A percentile compares a stretch with the other conserved stretches of the same genome.
Conservation (phyloP, 2,797 vertebrate genomes). For the Myotis vivesi region DNA sequence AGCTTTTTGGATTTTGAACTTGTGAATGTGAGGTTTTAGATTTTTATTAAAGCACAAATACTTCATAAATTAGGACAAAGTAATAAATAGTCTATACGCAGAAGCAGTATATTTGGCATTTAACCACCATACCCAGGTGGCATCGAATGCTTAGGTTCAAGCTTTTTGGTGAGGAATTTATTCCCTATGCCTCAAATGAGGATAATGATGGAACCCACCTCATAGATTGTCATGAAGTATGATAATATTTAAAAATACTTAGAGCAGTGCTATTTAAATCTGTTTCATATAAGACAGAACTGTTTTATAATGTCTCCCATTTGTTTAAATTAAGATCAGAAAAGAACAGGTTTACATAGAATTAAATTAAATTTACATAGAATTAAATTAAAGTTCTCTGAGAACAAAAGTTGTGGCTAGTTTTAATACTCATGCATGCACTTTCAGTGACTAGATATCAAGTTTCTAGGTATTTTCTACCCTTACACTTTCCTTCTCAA, state of each 20-base stretch:
- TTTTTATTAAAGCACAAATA: background rate
- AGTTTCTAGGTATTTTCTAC: background rate
- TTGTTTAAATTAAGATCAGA: background rate
- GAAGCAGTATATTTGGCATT: background rate
- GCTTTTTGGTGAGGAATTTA: background rate
- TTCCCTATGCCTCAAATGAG: background rate
- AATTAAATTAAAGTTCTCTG: background rate
- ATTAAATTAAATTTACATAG: background rate
- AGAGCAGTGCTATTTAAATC: background rate
- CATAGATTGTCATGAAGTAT: background rate
- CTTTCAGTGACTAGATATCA: background rate
- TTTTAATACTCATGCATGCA: background rate
- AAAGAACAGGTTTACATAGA: background rate
- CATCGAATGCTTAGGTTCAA: background rate
- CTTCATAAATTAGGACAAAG: background rate
- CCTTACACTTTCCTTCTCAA: background rate
- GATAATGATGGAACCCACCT: background rate
- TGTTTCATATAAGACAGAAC: background rate
- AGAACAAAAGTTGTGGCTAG: background rate
- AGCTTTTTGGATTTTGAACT: background rate
- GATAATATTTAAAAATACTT: background rate
- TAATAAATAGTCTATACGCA: background rate
- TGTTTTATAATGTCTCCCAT: background rate
- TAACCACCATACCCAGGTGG: background rate
- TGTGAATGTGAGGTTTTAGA: slow-evolving; percentile 9